Conservation (phyloP, 2,113 vertebrate species). For the Ageneiosus marmoratus region DNA sequence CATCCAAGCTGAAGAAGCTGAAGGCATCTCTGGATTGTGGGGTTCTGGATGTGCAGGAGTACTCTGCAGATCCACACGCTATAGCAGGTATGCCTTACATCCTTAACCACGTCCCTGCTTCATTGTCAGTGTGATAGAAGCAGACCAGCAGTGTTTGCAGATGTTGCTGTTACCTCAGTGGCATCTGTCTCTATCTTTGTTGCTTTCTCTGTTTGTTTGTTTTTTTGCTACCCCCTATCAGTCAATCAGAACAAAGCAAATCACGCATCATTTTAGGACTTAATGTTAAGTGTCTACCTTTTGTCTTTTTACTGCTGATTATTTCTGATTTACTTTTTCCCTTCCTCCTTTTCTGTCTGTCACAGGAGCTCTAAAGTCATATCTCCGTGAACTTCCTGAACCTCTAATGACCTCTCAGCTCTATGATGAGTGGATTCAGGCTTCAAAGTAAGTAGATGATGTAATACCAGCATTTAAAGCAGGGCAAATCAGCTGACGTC, state of each 20-base stretch:
- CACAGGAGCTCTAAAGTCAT: conserved; percentile 95
- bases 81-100: conserved; percentile 85
- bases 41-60: conserved; percentile 94
- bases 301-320: neutral
- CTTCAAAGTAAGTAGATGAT: conserved; percentile 87
- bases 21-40: conserved; percentile 97
- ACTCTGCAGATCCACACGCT: conserved; percentile 93
- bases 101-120: neutral
- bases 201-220: neutral
- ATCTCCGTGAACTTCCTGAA: conserved; percentile 96
- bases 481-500: neutral
- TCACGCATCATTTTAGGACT: conserved; percentile 38
- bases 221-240: neutral
- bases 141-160: conserved; percentile 1
- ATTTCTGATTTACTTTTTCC: neutral
- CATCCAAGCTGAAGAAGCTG: conserved; percentile 97
- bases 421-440: conserved; percentile 99
- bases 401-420: conserved; percentile 96
- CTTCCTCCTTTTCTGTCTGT: neutral
- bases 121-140: neutral
- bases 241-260: neutral
- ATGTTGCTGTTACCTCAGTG: neutral
- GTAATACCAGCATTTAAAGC: neutral
- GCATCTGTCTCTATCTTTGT: neutral
- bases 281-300: conserved; percentile 1